Percentiles rank a stretch among this genome's conserved stretches.
phyloP scores from a whole-genome alignment of 2,888 invertebrate species.

The Idaea straminata region DNA sequence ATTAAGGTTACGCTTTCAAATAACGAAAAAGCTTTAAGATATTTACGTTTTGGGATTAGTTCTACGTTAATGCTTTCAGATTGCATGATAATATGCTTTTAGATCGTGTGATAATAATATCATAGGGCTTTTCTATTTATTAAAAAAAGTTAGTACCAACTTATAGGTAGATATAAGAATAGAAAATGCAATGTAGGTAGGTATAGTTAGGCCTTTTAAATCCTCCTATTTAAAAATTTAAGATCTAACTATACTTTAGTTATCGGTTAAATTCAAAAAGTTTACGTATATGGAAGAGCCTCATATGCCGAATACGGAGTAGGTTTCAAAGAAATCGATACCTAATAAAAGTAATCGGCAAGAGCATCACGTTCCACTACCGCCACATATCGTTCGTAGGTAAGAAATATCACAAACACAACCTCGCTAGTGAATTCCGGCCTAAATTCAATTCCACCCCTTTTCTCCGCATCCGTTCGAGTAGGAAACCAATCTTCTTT shows the following conservation, averaged over 20 bases:
- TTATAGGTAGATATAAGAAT: too few species aligned
- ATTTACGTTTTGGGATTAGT: conserved; percentile 18
- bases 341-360: conserved; percentile 58
- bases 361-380: conserved; percentile 56
- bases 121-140: not conserved
- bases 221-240: not conserved
- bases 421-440: conserved; percentile 64
- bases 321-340: conserved; percentile 39
- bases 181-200: too few species aligned
- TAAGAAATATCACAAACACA: conserved; percentile 70
- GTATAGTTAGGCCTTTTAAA: not conserved
- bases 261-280: not conserved
- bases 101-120: not conserved
- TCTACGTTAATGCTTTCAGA: conserved; percentile 3
- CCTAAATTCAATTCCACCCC: conserved; percentile 77
- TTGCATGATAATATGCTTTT: conserved; percentile 1
- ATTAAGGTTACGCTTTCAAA: conserved; percentile 60
- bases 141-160: not conserved
- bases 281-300: not conserved
- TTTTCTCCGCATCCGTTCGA: conserved; percentile 63
- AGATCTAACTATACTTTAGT: not conserved
- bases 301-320: conserved; percentile 18
- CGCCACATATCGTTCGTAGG: conserved; percentile 44
- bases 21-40: conserved; percentile 38
- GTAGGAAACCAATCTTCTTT: conserved; percentile 77